These are phyloP conservation scores for Carassius carassius DNA, from an alignment of 2,113 vertebrate genomes.

Conservation along the genomic window DNA sequence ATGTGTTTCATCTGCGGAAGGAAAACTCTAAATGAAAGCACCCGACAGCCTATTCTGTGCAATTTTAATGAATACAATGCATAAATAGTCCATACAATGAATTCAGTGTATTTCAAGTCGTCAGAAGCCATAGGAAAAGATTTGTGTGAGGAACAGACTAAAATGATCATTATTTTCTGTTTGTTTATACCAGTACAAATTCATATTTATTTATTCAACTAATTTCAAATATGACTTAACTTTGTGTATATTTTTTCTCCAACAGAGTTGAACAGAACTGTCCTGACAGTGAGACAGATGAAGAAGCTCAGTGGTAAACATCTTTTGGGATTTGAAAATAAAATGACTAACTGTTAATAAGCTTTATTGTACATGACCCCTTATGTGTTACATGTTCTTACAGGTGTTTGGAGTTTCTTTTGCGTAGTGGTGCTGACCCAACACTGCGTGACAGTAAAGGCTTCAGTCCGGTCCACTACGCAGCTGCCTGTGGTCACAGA, in stretches of 20 bases:
- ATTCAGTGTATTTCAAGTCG: neutral
- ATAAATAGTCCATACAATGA: neutral
- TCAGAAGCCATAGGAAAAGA: neutral
- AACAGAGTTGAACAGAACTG: constrained; percentile 80
- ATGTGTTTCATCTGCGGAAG: too few relatives aligned
- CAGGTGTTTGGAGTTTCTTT: constrained; percentile 92
- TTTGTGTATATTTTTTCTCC: neutral
- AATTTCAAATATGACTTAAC: neutral
- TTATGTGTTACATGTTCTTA: constrained; percentile 7
- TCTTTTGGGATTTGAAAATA: neutral
- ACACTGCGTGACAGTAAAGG: constrained; percentile 90
- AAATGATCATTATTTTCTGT: neutral
- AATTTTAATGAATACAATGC: too few relatives aligned
- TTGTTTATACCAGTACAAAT: too few relatives aligned
- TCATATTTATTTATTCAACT: neutral
- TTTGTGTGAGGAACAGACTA: neutral
- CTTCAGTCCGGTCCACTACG: constrained; percentile 95
- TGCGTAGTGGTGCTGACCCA: constrained; percentile 92
- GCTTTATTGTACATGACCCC: neutral
- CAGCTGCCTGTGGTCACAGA: constrained; percentile 92
- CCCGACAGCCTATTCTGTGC: too few relatives aligned
- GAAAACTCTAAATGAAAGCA: too few relatives aligned
- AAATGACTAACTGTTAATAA: neutral
- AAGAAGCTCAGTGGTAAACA: constrained; percentile 91
- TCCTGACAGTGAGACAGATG: constrained; percentile 79